A percentile compares a stretch with the other conserved stretches of the same genome.
These are phyloP conservation scores for Hemibagrus wyckioides DNA, from an alignment of 2,113 vertebrate species.

Conservation along the genomic window DNA sequence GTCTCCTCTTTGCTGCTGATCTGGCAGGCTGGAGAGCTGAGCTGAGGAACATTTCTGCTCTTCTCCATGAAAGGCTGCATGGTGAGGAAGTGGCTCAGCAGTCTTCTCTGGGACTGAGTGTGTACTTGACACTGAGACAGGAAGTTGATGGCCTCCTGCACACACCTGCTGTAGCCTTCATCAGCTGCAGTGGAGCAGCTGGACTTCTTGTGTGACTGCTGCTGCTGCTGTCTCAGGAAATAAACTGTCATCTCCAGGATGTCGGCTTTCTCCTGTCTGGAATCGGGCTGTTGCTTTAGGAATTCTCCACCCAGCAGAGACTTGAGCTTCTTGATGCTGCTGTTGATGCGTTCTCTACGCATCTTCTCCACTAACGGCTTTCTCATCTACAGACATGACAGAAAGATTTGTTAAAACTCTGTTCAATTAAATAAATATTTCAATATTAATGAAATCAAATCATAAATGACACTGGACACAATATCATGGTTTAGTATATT, in stretches of 20 bases:
- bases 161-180: too few relatives aligned
- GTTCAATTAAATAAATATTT: background rate
- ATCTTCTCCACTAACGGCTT: constrained; percentile 77
- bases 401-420: constrained; percentile 3
- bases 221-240: too few relatives aligned
- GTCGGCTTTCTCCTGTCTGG: background rate
- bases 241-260: too few relatives aligned
- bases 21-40: constrained; percentile 39
- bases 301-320: constrained; percentile 63
- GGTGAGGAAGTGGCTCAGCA: constrained; percentile 43
- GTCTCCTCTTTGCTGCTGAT: constrained; percentile 51
- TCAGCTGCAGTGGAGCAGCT: too few relatives aligned
- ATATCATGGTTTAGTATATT: too few relatives aligned
- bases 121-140: too few relatives aligned
- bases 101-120: background rate
- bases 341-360: constrained; percentile 67
- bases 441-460: too few relatives aligned
- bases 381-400: constrained; percentile 65
- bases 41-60: constrained; percentile 21
- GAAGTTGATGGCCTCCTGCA: too few relatives aligned
- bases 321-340: constrained; percentile 62
- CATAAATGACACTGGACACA: too few relatives aligned
- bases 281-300: constrained; percentile 71
- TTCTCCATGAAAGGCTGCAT: constrained; percentile 20
- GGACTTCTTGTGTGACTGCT: too few relatives aligned